phyloP scores from a whole-genome alignment of 2,797 vertebrate genomes.

The Graptemys geographica region DNA sequence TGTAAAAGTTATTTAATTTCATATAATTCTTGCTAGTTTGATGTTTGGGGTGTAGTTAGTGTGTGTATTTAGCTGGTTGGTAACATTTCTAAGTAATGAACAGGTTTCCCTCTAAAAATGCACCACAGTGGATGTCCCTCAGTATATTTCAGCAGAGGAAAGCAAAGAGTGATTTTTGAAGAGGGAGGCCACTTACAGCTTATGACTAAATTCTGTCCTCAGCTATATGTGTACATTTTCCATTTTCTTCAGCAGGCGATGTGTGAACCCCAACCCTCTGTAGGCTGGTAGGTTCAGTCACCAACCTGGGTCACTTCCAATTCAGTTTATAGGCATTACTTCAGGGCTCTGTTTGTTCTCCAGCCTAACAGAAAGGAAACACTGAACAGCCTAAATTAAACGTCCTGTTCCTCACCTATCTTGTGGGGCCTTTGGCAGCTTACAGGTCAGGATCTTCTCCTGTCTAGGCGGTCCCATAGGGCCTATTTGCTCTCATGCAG shows the following conservation, averaged over 20 bases:
- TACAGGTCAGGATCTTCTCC: no score
- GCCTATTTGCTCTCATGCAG: no score
- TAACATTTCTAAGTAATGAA: neutral
- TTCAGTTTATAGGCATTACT: no score
- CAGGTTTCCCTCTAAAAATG: neutral
- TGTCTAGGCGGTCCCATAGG: no score
- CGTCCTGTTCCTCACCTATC: no score
- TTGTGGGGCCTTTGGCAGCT: no score
- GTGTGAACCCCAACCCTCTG: rapidly evolving
- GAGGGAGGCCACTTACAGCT: neutral
- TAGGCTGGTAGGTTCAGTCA: no score
- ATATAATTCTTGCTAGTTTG: neutral
- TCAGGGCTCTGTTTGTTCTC: no score
- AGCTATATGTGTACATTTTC: neutral
- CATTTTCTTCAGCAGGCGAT: neutral
- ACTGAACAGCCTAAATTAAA: no score
- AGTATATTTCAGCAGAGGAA: neutral
- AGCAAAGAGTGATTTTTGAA: neutral
- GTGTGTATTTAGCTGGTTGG: neutral
- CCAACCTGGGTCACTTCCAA: no score
- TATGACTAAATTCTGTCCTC: neutral
- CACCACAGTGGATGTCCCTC: neutral
- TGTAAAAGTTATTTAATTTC: neutral
- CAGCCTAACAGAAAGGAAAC: neutral
- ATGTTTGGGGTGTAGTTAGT: neutral